These are phyloP conservation scores for Porites australiensis DNA, from an alignment of 64 coral and sea anemone genomes.

Conservation along the genomic window DNA sequence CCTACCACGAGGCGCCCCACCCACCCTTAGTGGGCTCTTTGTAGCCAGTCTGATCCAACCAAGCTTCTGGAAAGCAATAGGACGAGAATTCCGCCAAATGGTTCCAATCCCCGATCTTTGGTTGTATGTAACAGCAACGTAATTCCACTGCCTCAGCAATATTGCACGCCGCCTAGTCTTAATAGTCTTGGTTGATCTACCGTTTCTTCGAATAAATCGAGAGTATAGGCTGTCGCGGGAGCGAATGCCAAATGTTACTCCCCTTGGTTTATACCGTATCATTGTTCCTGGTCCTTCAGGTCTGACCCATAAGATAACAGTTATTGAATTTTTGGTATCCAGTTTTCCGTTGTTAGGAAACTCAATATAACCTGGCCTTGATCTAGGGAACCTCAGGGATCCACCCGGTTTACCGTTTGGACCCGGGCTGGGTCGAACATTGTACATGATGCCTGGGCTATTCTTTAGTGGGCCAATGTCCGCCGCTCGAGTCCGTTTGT, in stretches of 20 bases:
- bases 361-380: constrained; percentile 33
- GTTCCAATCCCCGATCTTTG: constrained; percentile 19
- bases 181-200: constrained; percentile 17
- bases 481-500: constrained; percentile 2
- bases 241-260: constrained; percentile 30
- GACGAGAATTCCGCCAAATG: constrained; percentile 41
- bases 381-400: constrained; percentile 29
- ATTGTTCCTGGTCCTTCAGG: constrained; percentile 46
- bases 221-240: neutral
- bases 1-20: constrained; percentile 22
- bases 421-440: constrained; percentile 54
- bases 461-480: constrained; percentile 55
- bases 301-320: constrained; percentile 57
- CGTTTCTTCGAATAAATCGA: constrained; percentile 21
- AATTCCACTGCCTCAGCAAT: constrained; percentile 38
- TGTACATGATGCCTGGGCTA: constrained; percentile 26
- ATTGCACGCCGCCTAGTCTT: constrained; percentile 37
- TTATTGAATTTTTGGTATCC: constrained; percentile 53
- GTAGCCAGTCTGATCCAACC: constrained; percentile 46
- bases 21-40: constrained; percentile 61
- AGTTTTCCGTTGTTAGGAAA: constrained; percentile 60
- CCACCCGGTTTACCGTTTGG: constrained; percentile 53
- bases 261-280: constrained; percentile 36
- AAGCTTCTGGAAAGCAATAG: constrained; percentile 38
- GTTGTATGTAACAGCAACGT: constrained; percentile 46